Percentiles rank a stretch among this genome's conserved stretches.
These are phyloP conservation scores for Xenopus petersii DNA, from an alignment of 2,797 vertebrate genomes.

Conservation along the genomic window DNA sequence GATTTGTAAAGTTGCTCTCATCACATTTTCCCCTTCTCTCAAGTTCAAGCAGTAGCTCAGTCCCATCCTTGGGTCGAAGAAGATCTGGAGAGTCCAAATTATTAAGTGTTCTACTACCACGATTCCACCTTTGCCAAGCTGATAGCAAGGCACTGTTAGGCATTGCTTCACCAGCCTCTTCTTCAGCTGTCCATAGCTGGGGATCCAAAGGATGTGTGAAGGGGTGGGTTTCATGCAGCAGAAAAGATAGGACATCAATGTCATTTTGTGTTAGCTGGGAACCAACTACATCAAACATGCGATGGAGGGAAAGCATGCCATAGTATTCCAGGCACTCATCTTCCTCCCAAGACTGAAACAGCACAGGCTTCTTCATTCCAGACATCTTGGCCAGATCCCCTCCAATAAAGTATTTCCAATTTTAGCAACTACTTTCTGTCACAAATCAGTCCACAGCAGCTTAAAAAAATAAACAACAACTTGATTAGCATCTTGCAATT, in stretches of 20 bases:
- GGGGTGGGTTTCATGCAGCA: conserved; percentile 76
- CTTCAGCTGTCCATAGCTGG: conserved; percentile 66
- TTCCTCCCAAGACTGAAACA: conserved; percentile 79
- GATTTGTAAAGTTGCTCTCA: conserved; percentile 78
- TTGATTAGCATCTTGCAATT: no score
- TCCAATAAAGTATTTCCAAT: neutral
- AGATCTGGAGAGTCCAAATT: conserved; percentile 46
- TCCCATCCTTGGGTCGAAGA: conserved; percentile 69
- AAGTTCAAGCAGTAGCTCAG: conserved; percentile 79
- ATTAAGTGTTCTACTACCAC: conserved; percentile 17
- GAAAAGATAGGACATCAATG: conserved; percentile 80
- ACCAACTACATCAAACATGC: conserved; percentile 84
- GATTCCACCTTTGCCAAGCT: conserved; percentile 61
- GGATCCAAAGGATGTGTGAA: conserved; percentile 73
- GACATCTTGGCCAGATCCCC: conserved; percentile 56
- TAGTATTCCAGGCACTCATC: conserved; percentile 83
- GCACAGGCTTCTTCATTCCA: conserved; percentile 50
- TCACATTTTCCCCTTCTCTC: conserved; percentile 78
- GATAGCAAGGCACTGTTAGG: conserved; percentile 63
- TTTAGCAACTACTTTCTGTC: no score
- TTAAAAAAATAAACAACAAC: neutral
- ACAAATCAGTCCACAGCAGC: neutral
- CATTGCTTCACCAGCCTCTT: conserved; percentile 52
- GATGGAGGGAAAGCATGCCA: conserved; percentile 84
- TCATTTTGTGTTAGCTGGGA: conserved; percentile 82